These are phyloP conservation scores for Gerris lacustris DNA, from an alignment of 2,888 invertebrate species.

Conservation along the genomic window DNA sequence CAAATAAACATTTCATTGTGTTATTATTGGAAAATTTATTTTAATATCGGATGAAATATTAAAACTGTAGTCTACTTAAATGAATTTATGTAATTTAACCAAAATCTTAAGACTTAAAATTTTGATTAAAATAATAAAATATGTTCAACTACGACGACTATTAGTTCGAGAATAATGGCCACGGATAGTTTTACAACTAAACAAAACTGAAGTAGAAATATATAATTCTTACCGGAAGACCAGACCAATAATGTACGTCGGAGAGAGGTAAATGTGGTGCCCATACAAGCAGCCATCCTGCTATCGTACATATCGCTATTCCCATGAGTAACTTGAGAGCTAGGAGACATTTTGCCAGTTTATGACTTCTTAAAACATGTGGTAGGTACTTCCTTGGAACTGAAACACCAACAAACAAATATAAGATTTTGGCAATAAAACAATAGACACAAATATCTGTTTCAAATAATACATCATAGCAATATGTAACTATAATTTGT, in stretches of 20 bases:
- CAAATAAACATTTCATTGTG: too few relatives aligned
- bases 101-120: too few relatives aligned
- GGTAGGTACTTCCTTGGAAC: conserved; percentile 42
- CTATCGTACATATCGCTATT: conserved; percentile 42
- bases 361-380: conserved; percentile 41
- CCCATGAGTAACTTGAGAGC: conserved; percentile 44
- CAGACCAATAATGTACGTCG: conserved; percentile 55
- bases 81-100: too few relatives aligned
- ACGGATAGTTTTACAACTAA: too few relatives aligned
- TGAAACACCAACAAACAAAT: conserved; percentile 33
- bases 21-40: too few relatives aligned
- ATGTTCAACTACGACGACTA: too few relatives aligned
- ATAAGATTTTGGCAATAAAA: background rate
- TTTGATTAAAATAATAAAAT: too few relatives aligned
- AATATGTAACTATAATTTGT: too few relatives aligned
- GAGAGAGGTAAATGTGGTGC: conserved; percentile 46
- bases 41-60: too few relatives aligned
- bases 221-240: conserved; percentile 43
- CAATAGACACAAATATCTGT: background rate
- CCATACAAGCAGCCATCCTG: conserved; percentile 46
- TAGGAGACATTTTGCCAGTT: conserved; percentile 41
- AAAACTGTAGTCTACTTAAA: too few relatives aligned
- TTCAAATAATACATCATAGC: background rate
- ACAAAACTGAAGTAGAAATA: too few relatives aligned
- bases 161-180: too few relatives aligned